Evolutionary conservation across 2,888 invertebrate genomes (phyloP).

Genomic region (Allygus modestus): DNA sequence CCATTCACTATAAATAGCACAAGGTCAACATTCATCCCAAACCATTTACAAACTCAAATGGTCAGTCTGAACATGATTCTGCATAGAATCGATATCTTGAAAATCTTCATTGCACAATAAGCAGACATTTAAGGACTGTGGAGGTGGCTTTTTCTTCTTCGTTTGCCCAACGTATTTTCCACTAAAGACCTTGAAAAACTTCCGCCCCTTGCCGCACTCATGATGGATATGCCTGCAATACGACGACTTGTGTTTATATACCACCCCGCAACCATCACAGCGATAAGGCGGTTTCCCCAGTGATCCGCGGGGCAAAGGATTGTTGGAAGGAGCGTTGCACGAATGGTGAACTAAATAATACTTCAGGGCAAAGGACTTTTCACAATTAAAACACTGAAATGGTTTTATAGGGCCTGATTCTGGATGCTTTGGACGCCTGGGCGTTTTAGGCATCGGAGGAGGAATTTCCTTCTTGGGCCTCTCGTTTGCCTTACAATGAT

Average conservation of each 20-base stretch:
- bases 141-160: background rate
- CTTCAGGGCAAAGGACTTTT: background rate
- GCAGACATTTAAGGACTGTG: background rate
- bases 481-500: background rate
- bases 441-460: too few species aligned
- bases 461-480: background rate
- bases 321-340: background rate
- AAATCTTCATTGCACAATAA: background rate
- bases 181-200: background rate
- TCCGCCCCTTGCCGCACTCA: slow-evolving; percentile 6
- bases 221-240: slow-evolving; percentile 27
- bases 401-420: background rate
- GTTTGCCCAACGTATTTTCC: background rate
- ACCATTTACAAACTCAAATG: slow-evolving; percentile 7
- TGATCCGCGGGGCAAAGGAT: background rate
- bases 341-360: background rate
- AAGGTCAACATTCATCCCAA: too few species aligned
- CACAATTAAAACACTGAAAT: background rate
- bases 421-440: background rate
- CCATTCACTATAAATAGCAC: too few species aligned
- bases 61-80: background rate
- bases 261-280: background rate
- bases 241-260: background rate
- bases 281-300: background rate
- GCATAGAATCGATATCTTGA: background rate